These are phyloP conservation scores for Strongylocentrotus purpuratus DNA, from an alignment of 35 echinoderm and acorn worm species.

Conservation along the genomic window DNA sequence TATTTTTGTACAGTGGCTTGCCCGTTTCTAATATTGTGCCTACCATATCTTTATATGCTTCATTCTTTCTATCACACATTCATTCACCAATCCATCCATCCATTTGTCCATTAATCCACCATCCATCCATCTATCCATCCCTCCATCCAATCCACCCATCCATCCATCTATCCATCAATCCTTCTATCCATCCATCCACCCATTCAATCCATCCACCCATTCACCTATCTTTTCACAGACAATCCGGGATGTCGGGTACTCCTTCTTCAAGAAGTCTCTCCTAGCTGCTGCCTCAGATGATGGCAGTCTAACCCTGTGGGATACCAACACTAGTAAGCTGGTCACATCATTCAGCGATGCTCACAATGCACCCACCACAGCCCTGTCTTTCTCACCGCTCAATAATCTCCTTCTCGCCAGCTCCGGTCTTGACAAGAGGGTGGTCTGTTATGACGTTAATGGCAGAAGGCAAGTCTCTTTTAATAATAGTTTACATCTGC, in stretches of 20 bases:
- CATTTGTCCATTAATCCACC: too few species aligned
- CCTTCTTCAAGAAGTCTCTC: constrained; percentile 88
- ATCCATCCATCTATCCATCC: too few species aligned
- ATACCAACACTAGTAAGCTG: constrained; percentile 81
- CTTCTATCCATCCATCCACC: too few species aligned
- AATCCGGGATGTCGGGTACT: constrained; percentile 84
- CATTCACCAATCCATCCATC: too few species aligned
- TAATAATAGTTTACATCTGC: neutral
- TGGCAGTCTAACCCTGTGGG: constrained; percentile 88
- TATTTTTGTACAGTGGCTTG: too few species aligned
- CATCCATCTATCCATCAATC: too few species aligned
- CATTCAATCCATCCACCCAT: too few species aligned
- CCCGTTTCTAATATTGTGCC: too few species aligned
- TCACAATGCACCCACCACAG: constrained; percentile 85
- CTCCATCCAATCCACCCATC: neutral
- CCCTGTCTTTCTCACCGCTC: constrained; percentile 82
- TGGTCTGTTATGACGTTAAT: constrained; percentile 89
- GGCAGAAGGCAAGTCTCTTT: constrained; percentile 66
- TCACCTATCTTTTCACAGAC: too few species aligned
- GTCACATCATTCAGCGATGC: constrained; percentile 72
- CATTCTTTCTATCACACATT: too few species aligned
- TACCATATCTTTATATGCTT: neutral
- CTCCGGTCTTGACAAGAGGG: constrained; percentile 87
- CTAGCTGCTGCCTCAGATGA: constrained; percentile 94
- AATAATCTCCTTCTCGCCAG: constrained; percentile 86